Evolutionary conservation across 2,888 invertebrate genomes (phyloP).

Genomic region (Phengaris arion): DNA sequence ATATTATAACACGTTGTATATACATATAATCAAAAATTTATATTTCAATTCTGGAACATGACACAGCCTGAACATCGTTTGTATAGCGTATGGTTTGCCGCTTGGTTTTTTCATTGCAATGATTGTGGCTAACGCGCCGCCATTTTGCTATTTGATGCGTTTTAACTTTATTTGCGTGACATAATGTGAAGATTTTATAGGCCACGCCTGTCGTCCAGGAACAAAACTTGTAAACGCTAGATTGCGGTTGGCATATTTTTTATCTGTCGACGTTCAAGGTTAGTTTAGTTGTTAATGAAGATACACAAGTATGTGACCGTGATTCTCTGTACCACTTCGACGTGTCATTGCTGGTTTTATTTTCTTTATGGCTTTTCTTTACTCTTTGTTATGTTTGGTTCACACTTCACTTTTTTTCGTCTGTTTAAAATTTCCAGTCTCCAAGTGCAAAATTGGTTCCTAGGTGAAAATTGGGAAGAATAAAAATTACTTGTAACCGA

Average conservation of each 20-base stretch:
- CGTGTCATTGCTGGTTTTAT: slow-evolving; percentile 35
- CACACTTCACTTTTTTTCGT: slow-evolving; percentile 25
- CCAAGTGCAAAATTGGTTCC: neutral
- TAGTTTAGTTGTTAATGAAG: slow-evolving; percentile 49
- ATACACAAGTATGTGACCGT: slow-evolving; percentile 69
- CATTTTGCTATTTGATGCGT: slow-evolving; percentile 54
- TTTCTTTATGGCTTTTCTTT: slow-evolving; percentile 49
- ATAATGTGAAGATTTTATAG: slow-evolving; percentile 43
- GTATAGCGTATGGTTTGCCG: slow-evolving; percentile 62
- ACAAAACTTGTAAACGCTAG: slow-evolving; percentile 30
- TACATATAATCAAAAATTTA: slow-evolving; percentile 25
- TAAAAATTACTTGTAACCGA: neutral
- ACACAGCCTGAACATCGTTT: slow-evolving; percentile 31
- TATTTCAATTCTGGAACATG: slow-evolving; percentile 29
- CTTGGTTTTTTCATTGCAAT: slow-evolving; percentile 66
- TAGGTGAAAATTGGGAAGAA: neutral
- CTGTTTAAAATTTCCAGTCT: neutral
- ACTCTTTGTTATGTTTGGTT: slow-evolving; percentile 24
- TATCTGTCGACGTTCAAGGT: slow-evolving; percentile 32
- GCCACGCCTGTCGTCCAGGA: slow-evolving; percentile 31
- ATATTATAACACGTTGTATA: slow-evolving; percentile 14
- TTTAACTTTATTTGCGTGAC: slow-evolving; percentile 69
- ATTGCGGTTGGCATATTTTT: slow-evolving; percentile 31
- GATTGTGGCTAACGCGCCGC: slow-evolving; percentile 35
- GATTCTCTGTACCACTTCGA: slow-evolving; percentile 34